Conservation (phyloP, 2,888 invertebrate genomes). For the Hoplodrina blanda region DNA sequence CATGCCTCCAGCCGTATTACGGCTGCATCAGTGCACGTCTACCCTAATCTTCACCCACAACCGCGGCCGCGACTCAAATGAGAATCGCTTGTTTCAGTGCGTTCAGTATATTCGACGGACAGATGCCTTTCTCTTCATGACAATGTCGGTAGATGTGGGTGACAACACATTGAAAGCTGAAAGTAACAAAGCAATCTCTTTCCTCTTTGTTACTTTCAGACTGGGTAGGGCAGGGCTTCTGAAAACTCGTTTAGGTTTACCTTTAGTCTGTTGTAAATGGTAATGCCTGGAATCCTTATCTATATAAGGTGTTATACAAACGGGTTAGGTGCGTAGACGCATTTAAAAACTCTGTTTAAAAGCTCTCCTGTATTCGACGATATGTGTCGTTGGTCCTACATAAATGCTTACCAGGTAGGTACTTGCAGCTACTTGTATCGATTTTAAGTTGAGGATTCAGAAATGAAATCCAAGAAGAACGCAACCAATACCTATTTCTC, state of each 20-base stretch:
- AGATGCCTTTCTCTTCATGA: conserved; percentile 55
- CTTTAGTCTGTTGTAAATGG: no score
- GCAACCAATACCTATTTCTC: conserved; percentile 7
- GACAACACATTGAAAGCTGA: background rate
- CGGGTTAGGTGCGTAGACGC: no score
- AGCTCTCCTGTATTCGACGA: background rate
- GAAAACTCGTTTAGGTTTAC: background rate
- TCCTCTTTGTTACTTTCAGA: background rate
- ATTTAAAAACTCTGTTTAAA: no score
- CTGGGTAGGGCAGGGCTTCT: background rate
- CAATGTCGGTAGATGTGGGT: conserved; percentile 39
- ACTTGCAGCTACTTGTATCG: background rate
- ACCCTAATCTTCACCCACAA: background rate
- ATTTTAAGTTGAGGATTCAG: background rate
- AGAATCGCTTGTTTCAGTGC: conserved; percentile 20
- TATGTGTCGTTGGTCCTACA: background rate
- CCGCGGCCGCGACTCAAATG: no score
- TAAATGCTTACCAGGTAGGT: background rate
- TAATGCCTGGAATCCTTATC: no score
- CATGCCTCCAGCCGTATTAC: no score
- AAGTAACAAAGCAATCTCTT: background rate
- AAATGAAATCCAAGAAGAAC: background rate
- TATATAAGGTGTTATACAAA: no score
- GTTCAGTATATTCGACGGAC: conserved; percentile 13
- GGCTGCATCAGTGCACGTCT: no score